Base-by-base conservation (phyloP, 2,888 invertebrate genomes). In the Dione juno region DNA sequence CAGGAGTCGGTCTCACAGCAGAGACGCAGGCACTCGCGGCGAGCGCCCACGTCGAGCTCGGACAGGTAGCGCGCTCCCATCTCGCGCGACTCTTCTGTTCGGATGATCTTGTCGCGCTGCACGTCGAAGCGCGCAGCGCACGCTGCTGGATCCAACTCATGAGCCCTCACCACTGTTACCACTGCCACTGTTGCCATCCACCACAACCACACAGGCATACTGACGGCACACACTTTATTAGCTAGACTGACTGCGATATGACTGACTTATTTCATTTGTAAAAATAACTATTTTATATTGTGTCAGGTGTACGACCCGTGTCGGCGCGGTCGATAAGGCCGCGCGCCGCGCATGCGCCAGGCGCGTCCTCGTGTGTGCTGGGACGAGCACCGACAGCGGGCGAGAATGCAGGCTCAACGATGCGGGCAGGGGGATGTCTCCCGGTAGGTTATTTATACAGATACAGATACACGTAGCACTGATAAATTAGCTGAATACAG, bases 41-140 rank as follows among this genome's bases (percentile, higher is more conserved):
- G 94, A 66, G 96, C 95, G 77, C 96, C 95, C 81, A 98, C 94
- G 86, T 97, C 97, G 75, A 96, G 95, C 86, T 97, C 97, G 83
- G 96, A 97, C 61, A 98, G 92, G 89, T 97, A 98, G 83, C 96
- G 96, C 66, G 98, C 98, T 67, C 98, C 98, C 94, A 97, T 95
- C 66, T 96, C 95, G 81, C 96, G 95, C 0, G 98, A 98, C 87
- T 98, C 98, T 82, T 97, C 96, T 1, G 98, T 97, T 81, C 97
- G 94, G 82, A 98, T 98, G 81, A 98, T 98, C 86, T 97, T 97
- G 88, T 97, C 97, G 81, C 94, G 95, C 88, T 97, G 97, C 76
- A 98, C 95, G 88, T 97, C 97, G 87, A 98, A 98, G 81, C 95
- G 95, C 78, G 95, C 94, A 80, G 95, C 93, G 89, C 97, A 97